Evolutionary conservation across 1,140 invertebrate genomes (phyloP), one percentile per base, ranked within the genome.

Genomic region (Araneus ventricosus): DNA sequence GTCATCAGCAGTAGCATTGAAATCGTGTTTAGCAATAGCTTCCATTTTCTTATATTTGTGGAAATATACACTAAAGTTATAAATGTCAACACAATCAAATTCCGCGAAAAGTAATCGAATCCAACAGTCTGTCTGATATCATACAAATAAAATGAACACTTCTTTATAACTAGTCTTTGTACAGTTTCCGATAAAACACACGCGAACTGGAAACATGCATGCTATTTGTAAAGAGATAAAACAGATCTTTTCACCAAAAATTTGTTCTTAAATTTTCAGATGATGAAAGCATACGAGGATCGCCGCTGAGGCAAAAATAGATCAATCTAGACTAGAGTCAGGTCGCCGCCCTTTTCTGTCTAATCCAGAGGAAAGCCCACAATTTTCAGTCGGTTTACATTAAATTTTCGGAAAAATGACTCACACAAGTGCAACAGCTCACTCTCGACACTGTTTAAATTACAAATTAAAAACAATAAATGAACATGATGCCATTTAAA

Each of bases 11-110:
- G 98, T 99, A 93, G 99, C 99, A 95, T 97, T 98, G 96, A 99
- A 99, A 96, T 99, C 99, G 96, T 99, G 99, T 96, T 99, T 99
- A 94, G 99, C 99, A 96, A 98, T 97, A 95, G 99, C 99, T 97
- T 99, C 99, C 99, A 99, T 99, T 95, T 89, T 95, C 86, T 93
- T 94, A 99, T 96, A 99, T 95, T 97, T 99, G 30, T 34, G 17
- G 30, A 34, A 75, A 75, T 20, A 34, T 14, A 37, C n/a, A n/a
- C 34, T 75, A 75, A 63, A 67, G 63, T 67, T 67, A 27, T 27
- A 67, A 75, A 75, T 75, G 70, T 75, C 70, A 75, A 75, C 70
- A 75, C 70, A 75, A 75, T 75, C 70, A 17, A 22, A 75, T 34
- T 75, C 70, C 30, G 4, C 30, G 27, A 20, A 37, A 30, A 75